Evolutionary conservation across 1,140 invertebrate genomes (phyloP).

Genomic region (Arion vulgaris): DNA sequence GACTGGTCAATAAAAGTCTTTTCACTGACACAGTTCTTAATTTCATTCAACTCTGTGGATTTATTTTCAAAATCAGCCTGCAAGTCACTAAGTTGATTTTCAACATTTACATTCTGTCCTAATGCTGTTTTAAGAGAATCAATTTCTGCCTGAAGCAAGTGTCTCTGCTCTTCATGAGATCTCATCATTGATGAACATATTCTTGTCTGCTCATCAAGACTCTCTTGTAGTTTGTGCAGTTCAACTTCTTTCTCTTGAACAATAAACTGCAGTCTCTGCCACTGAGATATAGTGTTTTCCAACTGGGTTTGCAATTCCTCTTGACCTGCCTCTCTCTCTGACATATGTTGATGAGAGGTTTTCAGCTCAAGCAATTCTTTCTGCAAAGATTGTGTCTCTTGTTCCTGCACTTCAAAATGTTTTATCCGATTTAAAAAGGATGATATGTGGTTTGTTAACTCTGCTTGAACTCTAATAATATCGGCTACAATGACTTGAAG

Average conservation of each 20-base stretch:
- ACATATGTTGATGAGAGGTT: neutral
- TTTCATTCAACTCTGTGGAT: neutral
- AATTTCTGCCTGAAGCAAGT: conserved; percentile 2
- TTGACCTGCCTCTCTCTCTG: neutral
- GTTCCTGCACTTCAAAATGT: neutral
- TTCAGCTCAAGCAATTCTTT: conserved; percentile 9
- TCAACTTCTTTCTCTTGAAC: conserved; percentile 41
- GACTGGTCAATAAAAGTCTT: neutral
- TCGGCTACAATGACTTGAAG: neutral
- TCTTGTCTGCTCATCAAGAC: conserved; percentile 30
- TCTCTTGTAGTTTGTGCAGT: conserved; percentile 25
- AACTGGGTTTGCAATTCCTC: conserved; percentile 32
- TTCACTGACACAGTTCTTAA: neutral
- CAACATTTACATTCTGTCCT: neutral
- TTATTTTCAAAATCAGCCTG: neutral
- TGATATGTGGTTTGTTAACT: neutral
- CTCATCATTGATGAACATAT: conserved; percentile 9
- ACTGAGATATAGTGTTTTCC: conserved; percentile 25
- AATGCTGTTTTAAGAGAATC: neutral
- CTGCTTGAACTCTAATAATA: neutral
- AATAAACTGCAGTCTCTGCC: conserved; percentile 33
- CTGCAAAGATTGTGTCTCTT: conserved; percentile 17
- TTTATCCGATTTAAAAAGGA: neutral
- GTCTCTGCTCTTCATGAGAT: conserved; percentile 5
- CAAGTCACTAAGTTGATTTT: neutral